Conservation (phyloP, 37 sponge, comb jelly and placozoan genomes). For the Bolinopsis microptera region DNA sequence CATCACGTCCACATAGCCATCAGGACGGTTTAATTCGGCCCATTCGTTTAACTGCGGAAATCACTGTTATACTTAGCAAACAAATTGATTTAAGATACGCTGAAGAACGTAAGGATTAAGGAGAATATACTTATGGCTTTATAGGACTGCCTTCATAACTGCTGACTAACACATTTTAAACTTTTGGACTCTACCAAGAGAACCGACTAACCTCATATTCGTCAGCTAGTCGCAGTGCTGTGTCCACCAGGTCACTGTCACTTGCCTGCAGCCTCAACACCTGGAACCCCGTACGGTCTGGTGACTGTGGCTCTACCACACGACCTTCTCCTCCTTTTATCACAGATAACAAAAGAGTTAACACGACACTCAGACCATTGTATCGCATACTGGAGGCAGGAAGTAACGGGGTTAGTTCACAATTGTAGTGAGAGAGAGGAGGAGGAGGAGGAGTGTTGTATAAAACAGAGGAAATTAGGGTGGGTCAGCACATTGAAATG, state of each 20-base stretch:
- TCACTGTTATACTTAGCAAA: background rate
- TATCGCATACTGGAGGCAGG: background rate
- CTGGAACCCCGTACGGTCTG: slow-evolving; percentile 5
- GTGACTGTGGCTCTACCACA: background rate
- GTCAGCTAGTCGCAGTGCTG: background rate
- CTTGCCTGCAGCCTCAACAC: background rate
- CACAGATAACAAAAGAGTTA: background rate
- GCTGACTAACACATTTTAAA: no score
- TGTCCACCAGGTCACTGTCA: background rate
- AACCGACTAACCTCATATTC: background rate
- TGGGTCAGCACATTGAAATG: no score
- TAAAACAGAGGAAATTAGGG: no score
- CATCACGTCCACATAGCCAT: slow-evolving; percentile 47
- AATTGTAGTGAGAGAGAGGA: no score
- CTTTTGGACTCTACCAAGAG: background rate
- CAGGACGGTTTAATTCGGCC: background rate
- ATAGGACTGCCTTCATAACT: no score
- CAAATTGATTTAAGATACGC: background rate
- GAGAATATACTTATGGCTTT: no score
- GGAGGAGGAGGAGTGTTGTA: no score
- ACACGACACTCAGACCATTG: background rate
- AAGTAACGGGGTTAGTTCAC: background rate
- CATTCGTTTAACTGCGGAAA: slow-evolving; percentile 2
- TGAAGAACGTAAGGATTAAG: no score
- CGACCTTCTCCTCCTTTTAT: background rate